A percentile compares a stretch with the other conserved stretches of the same genome.
phyloP scores from a whole-genome alignment of 92 coral and sea anemone species.

The Pocillopora grandis region DNA sequence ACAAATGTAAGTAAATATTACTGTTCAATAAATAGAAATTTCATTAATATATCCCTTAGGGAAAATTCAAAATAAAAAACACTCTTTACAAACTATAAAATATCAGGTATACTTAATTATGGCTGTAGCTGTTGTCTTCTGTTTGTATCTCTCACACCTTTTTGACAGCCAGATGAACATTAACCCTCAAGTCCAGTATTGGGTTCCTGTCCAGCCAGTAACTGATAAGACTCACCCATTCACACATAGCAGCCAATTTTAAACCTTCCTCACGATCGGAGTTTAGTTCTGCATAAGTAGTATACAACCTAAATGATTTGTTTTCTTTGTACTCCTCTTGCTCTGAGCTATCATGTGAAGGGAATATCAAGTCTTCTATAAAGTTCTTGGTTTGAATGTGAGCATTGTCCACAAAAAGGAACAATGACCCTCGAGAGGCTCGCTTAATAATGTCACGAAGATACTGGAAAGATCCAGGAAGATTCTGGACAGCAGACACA shows the following conservation, averaged over 20 bases:
- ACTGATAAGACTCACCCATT: conserved; percentile 85
- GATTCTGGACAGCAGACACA: conserved; percentile 95
- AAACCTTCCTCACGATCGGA: conserved; percentile 78
- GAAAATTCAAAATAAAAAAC: not conserved
- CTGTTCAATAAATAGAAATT: not conserved
- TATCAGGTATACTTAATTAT: too few relatives aligned
- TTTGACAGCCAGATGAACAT: conserved; percentile 86
- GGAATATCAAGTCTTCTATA: conserved; percentile 92
- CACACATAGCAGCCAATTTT: conserved; percentile 76
- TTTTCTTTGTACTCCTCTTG: conserved; percentile 80
- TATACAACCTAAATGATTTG: conserved; percentile 74
- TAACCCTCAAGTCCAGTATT: conserved; percentile 89
- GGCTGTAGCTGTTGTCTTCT: not conserved
- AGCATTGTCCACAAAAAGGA: conserved; percentile 97
- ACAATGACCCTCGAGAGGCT: conserved; percentile 81
- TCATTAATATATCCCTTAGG: not conserved
- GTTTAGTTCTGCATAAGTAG: conserved; percentile 97
- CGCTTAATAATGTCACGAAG: conserved; percentile 71
- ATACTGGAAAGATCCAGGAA: conserved; percentile 84
- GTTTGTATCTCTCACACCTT: conserved; percentile 29
- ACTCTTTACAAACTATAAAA: not conserved
- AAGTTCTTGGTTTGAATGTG: conserved; percentile 94
- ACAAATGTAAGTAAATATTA: not conserved
- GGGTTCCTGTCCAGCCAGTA: conserved; percentile 97
- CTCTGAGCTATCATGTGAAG: conserved; percentile 69